Base-by-base conservation (phyloP, 2,888 invertebrate genomes). In the Tuberolachnus salignus region DNA sequence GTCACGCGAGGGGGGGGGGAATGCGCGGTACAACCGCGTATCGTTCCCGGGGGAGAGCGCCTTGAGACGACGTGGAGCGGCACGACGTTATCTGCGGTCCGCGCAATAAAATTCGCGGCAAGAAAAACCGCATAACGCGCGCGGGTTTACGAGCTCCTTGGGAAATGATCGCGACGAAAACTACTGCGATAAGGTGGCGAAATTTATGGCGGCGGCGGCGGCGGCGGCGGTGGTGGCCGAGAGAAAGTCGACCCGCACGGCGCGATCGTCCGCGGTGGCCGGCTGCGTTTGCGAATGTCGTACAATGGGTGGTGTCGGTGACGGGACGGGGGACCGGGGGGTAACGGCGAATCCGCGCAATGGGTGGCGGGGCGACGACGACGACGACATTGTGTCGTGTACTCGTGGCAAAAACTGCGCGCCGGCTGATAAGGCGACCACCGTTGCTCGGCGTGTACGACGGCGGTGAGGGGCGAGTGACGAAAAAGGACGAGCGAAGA, bases 101-200 rank as follows among this genome's bases (percentile, higher is more conserved):
- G 49, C 26, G 71, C 59, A 46, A 72, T 72, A 72, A 72, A 72
- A 72, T 26, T 59, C 19, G 26, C 46, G 59, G 26, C 19, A 19
- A 46, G 71, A 71, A 71, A 71, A 71, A 70, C 44, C 59, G 34
- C 49, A n/a, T 3, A 34, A 34, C 14, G 42, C 55, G 42, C 55
- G 14, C 21, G 46, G 26, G 26, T 72, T 72, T 72, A 72, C 72
- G 72, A 72, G 73, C 51, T 73, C 51, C 73, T 73, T 63, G 73
- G 73, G 73, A 73, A 73, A 72, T 34, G 59, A 72, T 72, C 19
- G 73, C 73, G 73, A 63, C 63, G 63, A 51, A 63, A 73, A 51
- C 73, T 34, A 34, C 34, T 6, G 71, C 57, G 73, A 73, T 73
- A 73, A 73, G 73, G 63, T 34, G 73, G 26, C 73, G 51, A 63